Evolutionary conservation across 2,888 invertebrate species (phyloP), one percentile per base, ranked within the genome.

Genomic region (Parnassius glacialis): DNA sequence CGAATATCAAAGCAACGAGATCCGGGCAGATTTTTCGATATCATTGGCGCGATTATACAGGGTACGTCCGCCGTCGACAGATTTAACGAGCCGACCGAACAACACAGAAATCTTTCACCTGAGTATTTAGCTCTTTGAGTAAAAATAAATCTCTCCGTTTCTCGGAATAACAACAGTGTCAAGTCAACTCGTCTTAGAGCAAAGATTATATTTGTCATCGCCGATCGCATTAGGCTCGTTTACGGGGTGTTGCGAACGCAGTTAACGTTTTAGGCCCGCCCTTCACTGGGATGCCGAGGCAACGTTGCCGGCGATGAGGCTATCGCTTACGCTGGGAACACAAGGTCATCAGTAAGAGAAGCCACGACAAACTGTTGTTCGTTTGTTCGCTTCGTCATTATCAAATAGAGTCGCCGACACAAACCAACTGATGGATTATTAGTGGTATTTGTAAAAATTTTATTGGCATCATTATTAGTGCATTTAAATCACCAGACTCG

Each of bases 131-230:
- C 83, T 85, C 87, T 88, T 89, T 85, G 87, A 84, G 83, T 87
- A 87, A 90, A 90, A 90, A 90, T 90, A 90, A 88, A 87, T 87
- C 84, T 81, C 81, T 80, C 80, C 79, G 80, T 80, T 90, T 90
- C 90, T 87, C 78, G 74, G 90, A 90, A 90, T 84, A 89, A 87
- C 88, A 87, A 87, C 88, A 86, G 87, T 83, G 87, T 84, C 85
- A 85, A 88, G 82, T 87, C 88, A 80, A 83, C 77, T 80, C 83
- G 83, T 80, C 85, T 87, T 84, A 84, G 82, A 87, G 84, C 79
- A 83, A 85, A 89, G 90, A 90, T 90, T 90, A 90, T 89, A 89
- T 90, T 85, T 90, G 90, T 91, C 90, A 89, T 87, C 90, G 81
- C 70, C 74, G 78, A 75, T 79, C 80, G 84, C 84, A 86, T 87